Conservation (phyloP, 1,140 invertebrate species). For the Drosophila kanapiae region DNA sequence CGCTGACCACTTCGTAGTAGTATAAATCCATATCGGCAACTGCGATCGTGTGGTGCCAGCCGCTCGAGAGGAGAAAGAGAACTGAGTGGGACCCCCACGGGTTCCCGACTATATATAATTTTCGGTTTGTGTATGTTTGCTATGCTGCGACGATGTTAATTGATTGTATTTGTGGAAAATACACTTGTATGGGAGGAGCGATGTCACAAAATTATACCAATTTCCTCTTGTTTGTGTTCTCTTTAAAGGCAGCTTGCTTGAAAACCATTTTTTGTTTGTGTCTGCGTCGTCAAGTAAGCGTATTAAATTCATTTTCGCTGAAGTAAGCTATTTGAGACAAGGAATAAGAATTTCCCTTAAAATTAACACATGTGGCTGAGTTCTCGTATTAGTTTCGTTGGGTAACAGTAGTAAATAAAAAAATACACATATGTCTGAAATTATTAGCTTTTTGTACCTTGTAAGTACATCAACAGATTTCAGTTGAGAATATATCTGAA, state of each 20-base stretch:
- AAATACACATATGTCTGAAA: neutral
- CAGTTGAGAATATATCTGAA: neutral
- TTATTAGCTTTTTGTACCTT: neutral
- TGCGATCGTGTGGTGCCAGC: conserved; percentile 47
- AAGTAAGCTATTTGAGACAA: neutral
- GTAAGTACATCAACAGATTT: neutral
- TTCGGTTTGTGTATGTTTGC: neutral
- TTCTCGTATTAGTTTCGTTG: neutral
- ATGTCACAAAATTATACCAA: neutral
- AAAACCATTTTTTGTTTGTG: neutral
- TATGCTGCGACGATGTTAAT: conserved; percentile 1
- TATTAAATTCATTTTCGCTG: neutral
- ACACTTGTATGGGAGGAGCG: neutral
- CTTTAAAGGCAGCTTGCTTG: neutral
- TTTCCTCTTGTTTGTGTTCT: conserved; percentile 2
- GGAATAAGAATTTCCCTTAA: neutral
- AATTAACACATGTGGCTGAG: neutral
- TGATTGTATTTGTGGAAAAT: conserved; percentile 7
- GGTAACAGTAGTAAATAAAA: neutral
- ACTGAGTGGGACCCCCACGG: conserved; percentile 12
- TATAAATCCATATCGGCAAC: conserved; percentile 53
- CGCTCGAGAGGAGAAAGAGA: neutral
- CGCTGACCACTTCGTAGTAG: conserved; percentile 52
- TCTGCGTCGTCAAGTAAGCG: neutral
- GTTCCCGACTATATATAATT: conserved; percentile 5